Percentiles rank a stretch among this genome's conserved stretches.
phyloP scores from a whole-genome alignment of 2,888 invertebrate species.

The Saturnia pavonia region DNA sequence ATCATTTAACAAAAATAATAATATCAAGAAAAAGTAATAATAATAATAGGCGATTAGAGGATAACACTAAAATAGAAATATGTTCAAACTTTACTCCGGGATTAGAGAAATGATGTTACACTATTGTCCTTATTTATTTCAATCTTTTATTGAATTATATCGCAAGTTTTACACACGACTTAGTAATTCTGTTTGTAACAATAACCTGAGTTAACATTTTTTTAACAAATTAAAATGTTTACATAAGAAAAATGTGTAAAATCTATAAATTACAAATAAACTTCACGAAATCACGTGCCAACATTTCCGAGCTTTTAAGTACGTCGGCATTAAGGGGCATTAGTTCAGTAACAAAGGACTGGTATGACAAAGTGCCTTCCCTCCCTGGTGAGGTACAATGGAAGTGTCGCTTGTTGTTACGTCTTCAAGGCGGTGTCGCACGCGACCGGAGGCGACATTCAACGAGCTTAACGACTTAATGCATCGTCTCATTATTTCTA shows the following conservation, averaged over 20 bases:
- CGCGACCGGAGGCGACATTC: conserved; percentile 49
- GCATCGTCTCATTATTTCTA: conserved; percentile 57
- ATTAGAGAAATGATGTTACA: too few relatives aligned
- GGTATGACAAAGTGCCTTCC: conserved; percentile 67
- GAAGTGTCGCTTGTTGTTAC: conserved; percentile 49
- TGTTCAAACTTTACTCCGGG: too few relatives aligned
- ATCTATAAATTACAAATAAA: conserved; percentile 11
- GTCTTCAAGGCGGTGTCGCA: conserved; percentile 33
- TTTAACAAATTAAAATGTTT: too few relatives aligned
- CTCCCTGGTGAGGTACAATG: conserved; percentile 53
- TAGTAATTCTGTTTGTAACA: too few relatives aligned
- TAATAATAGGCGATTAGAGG: too few relatives aligned
- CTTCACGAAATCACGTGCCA: conserved; percentile 31
- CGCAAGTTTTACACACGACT: too few relatives aligned
- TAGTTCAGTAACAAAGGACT: conserved; percentile 68
- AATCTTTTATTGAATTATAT: too few relatives aligned
- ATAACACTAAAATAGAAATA: too few relatives aligned
- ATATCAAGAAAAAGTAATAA: too few relatives aligned
- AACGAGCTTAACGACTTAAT: conserved; percentile 66
- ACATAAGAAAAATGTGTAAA: background rate
- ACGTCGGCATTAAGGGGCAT: conserved; percentile 65
- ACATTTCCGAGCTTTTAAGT: conserved; percentile 56
- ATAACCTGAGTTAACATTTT: too few relatives aligned
- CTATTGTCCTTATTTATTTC: too few relatives aligned
- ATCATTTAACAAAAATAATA: too few relatives aligned